phyloP scores from a whole-genome alignment of 2,797 vertebrate genomes.

The Pteropus rufus region DNA sequence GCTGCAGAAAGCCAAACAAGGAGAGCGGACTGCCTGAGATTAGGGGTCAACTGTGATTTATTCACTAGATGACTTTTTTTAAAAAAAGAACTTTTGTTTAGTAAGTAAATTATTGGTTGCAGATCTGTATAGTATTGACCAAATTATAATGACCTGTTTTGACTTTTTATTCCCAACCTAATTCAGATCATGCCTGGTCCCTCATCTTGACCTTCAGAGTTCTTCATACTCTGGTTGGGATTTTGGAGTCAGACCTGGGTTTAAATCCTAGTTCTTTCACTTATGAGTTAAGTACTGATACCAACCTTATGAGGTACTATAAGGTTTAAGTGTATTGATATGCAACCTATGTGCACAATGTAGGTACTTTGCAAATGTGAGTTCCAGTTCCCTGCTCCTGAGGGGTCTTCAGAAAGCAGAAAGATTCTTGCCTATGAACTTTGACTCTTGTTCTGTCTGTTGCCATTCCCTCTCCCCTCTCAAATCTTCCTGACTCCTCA shows the following conservation, averaged over 20 bases:
- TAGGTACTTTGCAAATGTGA: neutral
- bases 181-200: neutral
- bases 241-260: neutral
- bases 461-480: neutral
- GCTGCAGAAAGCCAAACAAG: neutral
- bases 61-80: neutral
- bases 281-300: neutral
- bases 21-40: neutral
- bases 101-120: conserved; percentile 6
- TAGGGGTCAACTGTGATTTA: neutral
- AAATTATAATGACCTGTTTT: conserved; percentile 26
- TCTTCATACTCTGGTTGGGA: neutral
- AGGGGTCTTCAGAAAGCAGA: neutral
- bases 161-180: neutral
- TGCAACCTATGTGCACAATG: neutral
- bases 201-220: neutral
- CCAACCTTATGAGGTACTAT: neutral
- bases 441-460: neutral
- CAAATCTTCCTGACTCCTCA: neutral
- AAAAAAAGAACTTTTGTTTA: neutral
- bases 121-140: neutral
- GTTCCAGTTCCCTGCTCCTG: neutral
- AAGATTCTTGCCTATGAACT: neutral
- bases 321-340: neutral
- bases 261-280: conserved; percentile 26